These are phyloP conservation scores for Cinclus mexicanus DNA, from an alignment of 2,113 vertebrate genomes.

Conservation along the genomic window DNA sequence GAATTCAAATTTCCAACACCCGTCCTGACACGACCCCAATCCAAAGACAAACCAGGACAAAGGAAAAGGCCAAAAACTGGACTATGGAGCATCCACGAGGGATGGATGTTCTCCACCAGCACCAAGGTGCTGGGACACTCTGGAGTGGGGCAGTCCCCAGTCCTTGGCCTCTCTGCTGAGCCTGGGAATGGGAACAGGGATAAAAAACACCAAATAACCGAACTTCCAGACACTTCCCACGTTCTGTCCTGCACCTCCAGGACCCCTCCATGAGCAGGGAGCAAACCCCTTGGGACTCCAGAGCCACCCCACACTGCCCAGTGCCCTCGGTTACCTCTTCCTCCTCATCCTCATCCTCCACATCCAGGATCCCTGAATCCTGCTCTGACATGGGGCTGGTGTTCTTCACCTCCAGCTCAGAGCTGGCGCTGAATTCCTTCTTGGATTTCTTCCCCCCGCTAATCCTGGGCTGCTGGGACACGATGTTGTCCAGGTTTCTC, in stretches of 20 bases:
- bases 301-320: background rate
- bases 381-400: constrained; percentile 87
- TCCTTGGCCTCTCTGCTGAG: background rate
- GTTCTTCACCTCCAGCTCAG: constrained; percentile 77
- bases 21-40: background rate
- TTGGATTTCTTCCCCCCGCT: constrained; percentile 77
- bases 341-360: constrained; percentile 91
- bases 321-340: constrained; percentile 78
- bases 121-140: background rate
- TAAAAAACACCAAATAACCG: fast-evolving
- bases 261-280: fast-evolving
- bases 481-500: constrained; percentile 86
- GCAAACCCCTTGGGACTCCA: background rate
- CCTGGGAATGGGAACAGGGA: fast-evolving
- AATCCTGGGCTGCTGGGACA: constrained; percentile 80
- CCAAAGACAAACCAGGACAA: background rate
- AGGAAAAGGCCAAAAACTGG: background rate
- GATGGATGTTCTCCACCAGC: background rate
- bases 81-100: background rate
- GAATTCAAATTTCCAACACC: too few species aligned
- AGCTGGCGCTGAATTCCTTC: constrained; percentile 72
- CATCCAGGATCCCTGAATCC: constrained; percentile 92
- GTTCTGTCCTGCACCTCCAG: too few species aligned
- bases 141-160: background rate
- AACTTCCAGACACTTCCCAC: fast-evolving